Evolutionary conservation across 2,888 invertebrate genomes (phyloP).

Genomic region (Suillia variegata): DNA sequence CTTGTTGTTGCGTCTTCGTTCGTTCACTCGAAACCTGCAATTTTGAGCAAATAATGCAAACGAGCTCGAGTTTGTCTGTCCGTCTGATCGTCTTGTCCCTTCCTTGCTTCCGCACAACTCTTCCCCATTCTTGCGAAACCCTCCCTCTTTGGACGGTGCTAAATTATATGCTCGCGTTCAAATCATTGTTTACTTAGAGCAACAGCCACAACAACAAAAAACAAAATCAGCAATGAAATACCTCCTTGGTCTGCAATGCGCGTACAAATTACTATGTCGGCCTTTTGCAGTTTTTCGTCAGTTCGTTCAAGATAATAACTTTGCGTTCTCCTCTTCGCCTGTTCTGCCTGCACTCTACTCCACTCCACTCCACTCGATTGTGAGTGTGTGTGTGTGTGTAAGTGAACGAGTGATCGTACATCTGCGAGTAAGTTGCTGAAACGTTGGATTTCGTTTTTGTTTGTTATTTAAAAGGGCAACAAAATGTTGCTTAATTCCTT

Average conservation of each 20-base stretch:
- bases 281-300: conserved; percentile 37
- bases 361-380: not conserved
- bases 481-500: conserved; percentile 1
- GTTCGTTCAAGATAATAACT: conserved; percentile 17
- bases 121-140: no score
- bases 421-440: not conserved
- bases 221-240: conserved; percentile 1
- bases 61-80: not conserved
- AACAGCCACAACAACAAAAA: conserved; percentile 18
- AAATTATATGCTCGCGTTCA: conserved; percentile 36
- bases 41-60: not conserved
- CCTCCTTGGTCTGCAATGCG: conserved; percentile 24
- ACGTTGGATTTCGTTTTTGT: not conserved
- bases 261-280: conserved; percentile 40
- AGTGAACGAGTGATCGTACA: no score
- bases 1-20: not conserved
- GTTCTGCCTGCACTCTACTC: no score
- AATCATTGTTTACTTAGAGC: conserved; percentile 36
- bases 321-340: not conserved
- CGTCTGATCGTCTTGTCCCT: not conserved
- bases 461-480: not conserved
- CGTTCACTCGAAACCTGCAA: not conserved
- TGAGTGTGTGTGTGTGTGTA: not conserved
- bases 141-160: no score
- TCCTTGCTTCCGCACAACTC: not conserved